phyloP scores from a whole-genome alignment of 2,797 vertebrate genomes.

The Pitangus sulphuratus region DNA sequence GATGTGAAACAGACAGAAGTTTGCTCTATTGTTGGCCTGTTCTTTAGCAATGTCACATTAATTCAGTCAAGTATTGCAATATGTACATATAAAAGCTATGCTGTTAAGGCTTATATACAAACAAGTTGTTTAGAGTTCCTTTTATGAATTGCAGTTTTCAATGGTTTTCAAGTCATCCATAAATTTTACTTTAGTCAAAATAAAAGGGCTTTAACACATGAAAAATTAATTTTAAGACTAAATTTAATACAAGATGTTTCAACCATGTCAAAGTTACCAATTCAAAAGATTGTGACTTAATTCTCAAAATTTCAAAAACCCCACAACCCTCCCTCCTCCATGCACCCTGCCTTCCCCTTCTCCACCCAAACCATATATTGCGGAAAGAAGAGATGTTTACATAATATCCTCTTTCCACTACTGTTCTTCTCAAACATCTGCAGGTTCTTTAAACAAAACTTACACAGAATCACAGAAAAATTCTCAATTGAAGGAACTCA shows the following conservation, averaged over 20 bases:
- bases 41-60: conserved; percentile 37
- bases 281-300: background rate
- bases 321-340: rapidly evolving
- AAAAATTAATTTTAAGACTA: background rate
- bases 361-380: background rate
- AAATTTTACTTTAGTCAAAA: background rate
- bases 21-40: background rate
- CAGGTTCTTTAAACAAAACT: background rate
- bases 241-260: background rate
- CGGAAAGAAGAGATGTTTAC: background rate
- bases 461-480: background rate
- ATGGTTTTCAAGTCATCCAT: background rate
- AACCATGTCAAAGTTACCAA: background rate
- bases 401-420: background rate
- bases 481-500: background rate
- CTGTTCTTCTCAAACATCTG: background rate
- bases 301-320: background rate
- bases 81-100: background rate
- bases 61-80: conserved; percentile 18
- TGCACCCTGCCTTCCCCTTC: rapidly evolving
- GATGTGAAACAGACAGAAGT: conserved; percentile 49
- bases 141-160: conserved; percentile 2
- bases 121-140: background rate
- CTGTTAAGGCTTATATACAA: background rate
- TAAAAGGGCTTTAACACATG: background rate